A percentile compares a stretch with the other conserved stretches of the same genome.
Evolutionary conservation across 1,140 invertebrate species (phyloP).

Genomic region (Leptestheria dahalacensis): DNA sequence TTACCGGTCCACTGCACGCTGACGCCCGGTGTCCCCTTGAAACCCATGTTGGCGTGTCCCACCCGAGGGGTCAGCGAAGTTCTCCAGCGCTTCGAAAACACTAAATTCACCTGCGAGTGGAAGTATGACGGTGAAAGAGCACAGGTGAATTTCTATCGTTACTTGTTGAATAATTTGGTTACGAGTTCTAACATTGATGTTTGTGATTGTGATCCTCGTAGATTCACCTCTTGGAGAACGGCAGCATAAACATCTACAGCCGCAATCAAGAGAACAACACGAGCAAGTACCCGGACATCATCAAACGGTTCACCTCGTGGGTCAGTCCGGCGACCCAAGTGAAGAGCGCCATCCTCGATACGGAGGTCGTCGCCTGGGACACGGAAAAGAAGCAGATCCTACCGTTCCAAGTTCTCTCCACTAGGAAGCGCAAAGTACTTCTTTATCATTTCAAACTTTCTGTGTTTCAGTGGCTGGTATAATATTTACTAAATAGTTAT

Average conservation of each 20-base stretch:
- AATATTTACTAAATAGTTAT: neutral
- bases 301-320: conserved; percentile 44
- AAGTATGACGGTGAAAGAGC: conserved; percentile 99
- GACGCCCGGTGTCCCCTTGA: conserved; percentile 83
- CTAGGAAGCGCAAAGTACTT: conserved; percentile 79
- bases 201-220: conserved; percentile 23
- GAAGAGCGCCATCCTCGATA: conserved; percentile 80
- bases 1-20: conserved; percentile 72
- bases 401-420: conserved; percentile 93
- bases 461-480: too few relatives aligned
- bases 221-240: conserved; percentile 57
- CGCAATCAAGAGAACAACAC: conserved; percentile 98
- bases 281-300: conserved; percentile 92
- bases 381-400: conserved; percentile 72
- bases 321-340: conserved; percentile 32
- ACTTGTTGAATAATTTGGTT: neutral
- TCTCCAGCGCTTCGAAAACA: conserved; percentile 71
- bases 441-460: too few relatives aligned
- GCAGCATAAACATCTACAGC: conserved; percentile 71
- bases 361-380: conserved; percentile 96
- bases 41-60: conserved; percentile 98
- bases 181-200: conserved; percentile 12
- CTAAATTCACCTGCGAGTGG: conserved; percentile 95
- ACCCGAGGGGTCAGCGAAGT: conserved; percentile 87
- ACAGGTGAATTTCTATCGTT: conserved; percentile 45